Base-by-base conservation (phyloP, 2,888 invertebrate genomes). In the Conomelus anceps region DNA sequence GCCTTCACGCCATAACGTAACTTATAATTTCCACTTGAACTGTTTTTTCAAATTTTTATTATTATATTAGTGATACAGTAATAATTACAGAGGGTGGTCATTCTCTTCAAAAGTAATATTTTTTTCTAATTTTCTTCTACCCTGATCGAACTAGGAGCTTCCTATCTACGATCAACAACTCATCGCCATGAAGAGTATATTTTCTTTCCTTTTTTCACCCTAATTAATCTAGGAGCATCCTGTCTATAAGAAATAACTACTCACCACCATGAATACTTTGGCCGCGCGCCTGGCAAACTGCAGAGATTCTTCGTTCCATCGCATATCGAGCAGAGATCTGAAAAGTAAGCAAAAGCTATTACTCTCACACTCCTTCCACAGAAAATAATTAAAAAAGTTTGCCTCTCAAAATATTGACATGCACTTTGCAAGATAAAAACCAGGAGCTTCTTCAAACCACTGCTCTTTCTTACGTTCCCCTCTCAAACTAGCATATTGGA, bases 281-380 rank as follows among this genome's bases (percentile, higher is more conserved):
- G 95, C 94, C 20, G 95, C 94, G 24, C 96, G 94, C 22, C 95
- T 94, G 89, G 95, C 95, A 90, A 96, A 94, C 91, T 95, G 93
- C 92, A 93, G 94, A 92, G 93, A 94, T 92, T 95, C 95, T 93
- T 94, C 94, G 92, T 95, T 95, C 95, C 95, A 95, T 92, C 94
- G 93, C 88, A 94, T 94, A 91, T 95, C 95, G 89, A 93, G 92
- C 90, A 95, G 93, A 90, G 94, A 94, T 92, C 95, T 95, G 93
- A 11, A 94, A 94, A 90, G n/a, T 63, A 63, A 63, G n/a, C n/a
- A 63, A n/a, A 63, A 63, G 1, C n/a, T n/a, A 63, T n/a, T 63
- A 63, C 63, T 3, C 17, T 17, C 17, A 17, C 41, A 41, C 41
- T 41, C 41, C 17, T 20, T 41, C 41, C 17, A 7, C 34, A 17